Evolutionary conservation across 2,797 vertebrate genomes (phyloP), one percentile per base, ranked within the genome.

Genomic region (Neosilurus mollespiculum): DNA sequence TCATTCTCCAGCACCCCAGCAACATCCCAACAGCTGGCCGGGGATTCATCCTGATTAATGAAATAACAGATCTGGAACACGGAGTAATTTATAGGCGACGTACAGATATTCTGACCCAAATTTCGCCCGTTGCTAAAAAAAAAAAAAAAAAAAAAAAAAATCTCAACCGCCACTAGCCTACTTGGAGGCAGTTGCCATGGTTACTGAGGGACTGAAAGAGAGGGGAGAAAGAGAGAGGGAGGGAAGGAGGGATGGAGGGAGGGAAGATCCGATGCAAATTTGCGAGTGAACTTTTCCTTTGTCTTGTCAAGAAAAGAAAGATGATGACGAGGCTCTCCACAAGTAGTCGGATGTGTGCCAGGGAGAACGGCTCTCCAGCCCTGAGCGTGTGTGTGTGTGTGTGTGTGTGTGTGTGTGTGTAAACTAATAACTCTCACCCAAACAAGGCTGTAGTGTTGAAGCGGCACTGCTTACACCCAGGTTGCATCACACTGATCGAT

Each of bases 171-270:
- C 88, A 90, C 89, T 93, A 94, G 93, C 93, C 94, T 94, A 94
- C 94, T 94, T 94, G 94, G 94, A 92, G 87, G 89, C 92, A 92
- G 95, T 95, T 95, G 92, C 94, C 94, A 95, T 95, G 93, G 92
- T 89, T 89, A 95, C 94, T 87, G 88, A 73, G 75, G 26, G 54
- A 77, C 37, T 34, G 67, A 66, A 64, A 72, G 43, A 79, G 54
- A 81, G 49, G 59, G 71, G 88, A 89, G 89, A 37, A 20, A 37
- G 73, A 61, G 34, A 12, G 5, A 18, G 8, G 16, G 9, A 43
- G 34, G 20, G 76, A 51, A 14, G 3, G 37, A 49, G 15, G 15
- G 14, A 49, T 2, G 58, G 18, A 58, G 12, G n/a, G n/a, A 72
- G 30, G 34, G 58, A 76, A 37, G 89, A 92, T 93, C 90, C 89